Evolutionary conservation across 2,113 vertebrate species (phyloP), one percentile per base, ranked within the genome.

Genomic region (Dasyurus viverrinus): DNA sequence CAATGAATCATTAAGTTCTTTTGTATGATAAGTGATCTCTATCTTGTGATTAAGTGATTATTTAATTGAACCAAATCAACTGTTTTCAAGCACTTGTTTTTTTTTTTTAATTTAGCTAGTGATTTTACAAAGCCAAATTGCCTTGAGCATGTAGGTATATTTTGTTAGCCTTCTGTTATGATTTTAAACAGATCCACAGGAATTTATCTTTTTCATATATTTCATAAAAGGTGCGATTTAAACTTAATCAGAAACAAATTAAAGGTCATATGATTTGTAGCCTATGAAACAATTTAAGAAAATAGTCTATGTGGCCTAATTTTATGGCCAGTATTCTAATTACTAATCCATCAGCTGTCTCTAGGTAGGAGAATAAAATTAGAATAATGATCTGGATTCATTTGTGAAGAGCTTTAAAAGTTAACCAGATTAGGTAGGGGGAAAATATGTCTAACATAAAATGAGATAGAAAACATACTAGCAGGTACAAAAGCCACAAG

Each of bases 211-310:
- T 95, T 91, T 95, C 52, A 25, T 84, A n/a, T 26, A 93, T 68
- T 25, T 52, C 48, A 24, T 1, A 94, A 91, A 97, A 93, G 60
- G 50, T 89, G 2, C 93, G 97, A 97, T 96, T 94, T 0, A 2
- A 26, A 50, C 91, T 94, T 89, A 93, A 96, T 26, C 42, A 90
- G 93, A 54, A 90, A 93, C 89, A 42, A 90, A 53, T 47, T 94
- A 92, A 26, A 90, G 12, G 1, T 92, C 53, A 90, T 84, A 36
- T 60, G 3, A 92, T 76, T 92, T 93, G 54, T 89, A 95, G 10
- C 46, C 84, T 91, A 84, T 10, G 89, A 96, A 96, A 96, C 91
- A 91, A 14, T 24, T 52, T 94, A 93, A 53, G 54, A 90, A 47
- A 90, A 54, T 30, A 54, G 30, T 36, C 54, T 55, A 23, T 23